Evolutionary conservation across 2,888 invertebrate species (phyloP).

Genomic region (Selenia dentaria): DNA sequence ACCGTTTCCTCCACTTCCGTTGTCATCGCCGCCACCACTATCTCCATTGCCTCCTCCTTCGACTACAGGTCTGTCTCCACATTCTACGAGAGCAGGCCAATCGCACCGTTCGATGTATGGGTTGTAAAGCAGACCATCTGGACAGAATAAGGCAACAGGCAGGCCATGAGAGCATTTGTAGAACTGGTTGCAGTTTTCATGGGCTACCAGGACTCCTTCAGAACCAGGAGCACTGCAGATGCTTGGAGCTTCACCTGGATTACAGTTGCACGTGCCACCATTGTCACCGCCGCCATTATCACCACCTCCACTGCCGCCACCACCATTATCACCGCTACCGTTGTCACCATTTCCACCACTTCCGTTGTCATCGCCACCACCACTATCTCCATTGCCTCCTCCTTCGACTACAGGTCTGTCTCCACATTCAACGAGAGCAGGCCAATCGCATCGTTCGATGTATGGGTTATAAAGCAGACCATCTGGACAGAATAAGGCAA

Average conservation of each 20-base stretch:
- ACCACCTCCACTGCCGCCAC: constrained; percentile 2
- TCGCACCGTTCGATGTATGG: constrained; percentile 67
- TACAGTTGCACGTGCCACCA: constrained; percentile 15
- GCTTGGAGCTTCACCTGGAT: constrained; percentile 32
- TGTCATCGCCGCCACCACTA: constrained; percentile 1
- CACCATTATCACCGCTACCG: constrained; percentile 9
- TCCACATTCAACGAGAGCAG: constrained; percentile 31
- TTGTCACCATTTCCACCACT: constrained; percentile 11
- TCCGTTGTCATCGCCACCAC: constrained; percentile 2
- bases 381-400: constrained; percentile 4
- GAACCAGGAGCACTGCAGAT: constrained; percentile 37
- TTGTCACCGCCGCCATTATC: constrained; percentile 9
- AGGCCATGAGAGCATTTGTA: constrained; percentile 84
- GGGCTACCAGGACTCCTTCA: constrained; percentile 41
- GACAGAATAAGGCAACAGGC: constrained; percentile 81
- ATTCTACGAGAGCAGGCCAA: constrained; percentile 34
- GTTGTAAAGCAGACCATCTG: constrained; percentile 72
- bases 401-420: constrained; percentile 16
- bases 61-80: constrained; percentile 26
- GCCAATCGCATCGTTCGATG: constrained; percentile 33
- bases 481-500: constrained; percentile 25
- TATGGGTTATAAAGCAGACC: constrained; percentile 30
- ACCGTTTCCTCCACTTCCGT: constrained; percentile 11
- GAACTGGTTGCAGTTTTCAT: constrained; percentile 38
- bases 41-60: neutral